phyloP scores from a whole-genome alignment of 2,797 vertebrate species.

The Euthynnus affinis region DNA sequence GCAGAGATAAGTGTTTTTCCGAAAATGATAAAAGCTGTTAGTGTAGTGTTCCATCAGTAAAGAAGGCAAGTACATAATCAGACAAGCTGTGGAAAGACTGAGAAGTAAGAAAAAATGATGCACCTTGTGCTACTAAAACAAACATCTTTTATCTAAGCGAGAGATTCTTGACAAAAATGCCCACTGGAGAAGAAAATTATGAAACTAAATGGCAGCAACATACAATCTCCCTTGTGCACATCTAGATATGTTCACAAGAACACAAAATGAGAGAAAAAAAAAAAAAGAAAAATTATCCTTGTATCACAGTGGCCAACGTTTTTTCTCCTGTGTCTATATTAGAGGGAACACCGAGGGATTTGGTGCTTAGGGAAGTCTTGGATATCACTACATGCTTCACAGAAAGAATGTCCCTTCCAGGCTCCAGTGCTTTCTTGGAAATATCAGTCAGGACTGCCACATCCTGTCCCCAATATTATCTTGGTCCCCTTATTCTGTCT shows the following conservation, averaged over 20 bases:
- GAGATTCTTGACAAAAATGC: conserved; percentile 14
- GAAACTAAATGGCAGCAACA: conserved; percentile 11
- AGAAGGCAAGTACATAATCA: conserved; percentile 11
- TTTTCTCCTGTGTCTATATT: conserved; percentile 43
- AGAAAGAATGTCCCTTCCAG: conserved; percentile 40
- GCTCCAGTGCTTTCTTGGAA: conserved; percentile 49
- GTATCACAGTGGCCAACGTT: conserved; percentile 48
- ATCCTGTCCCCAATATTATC: conserved; percentile 47
- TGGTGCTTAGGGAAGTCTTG: conserved; percentile 51
- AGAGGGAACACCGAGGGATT: conserved; percentile 51
- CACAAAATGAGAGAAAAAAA: conserved; percentile 43
- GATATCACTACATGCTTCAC: conserved; percentile 51
- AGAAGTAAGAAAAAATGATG: conserved; percentile 29
- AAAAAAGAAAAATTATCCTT: conserved; percentile 45
- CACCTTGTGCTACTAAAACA: conserved; percentile 20
- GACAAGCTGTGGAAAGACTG: conserved; percentile 18
- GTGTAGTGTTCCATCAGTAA: conserved; percentile 2
- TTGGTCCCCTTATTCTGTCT: conserved; percentile 42
- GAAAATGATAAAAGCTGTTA: conserved; percentile 24
- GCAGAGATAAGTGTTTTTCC: not conserved
- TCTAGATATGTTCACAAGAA: conserved; percentile 7
- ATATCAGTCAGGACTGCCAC: conserved; percentile 38
- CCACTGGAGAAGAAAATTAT: conserved; percentile 11
- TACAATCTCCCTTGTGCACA: not conserved
- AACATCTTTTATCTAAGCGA: conserved; percentile 36